Percentiles rank a stretch among this genome's conserved stretches.
Conservation (phyloP, 1,140 invertebrate species). For the Hypothenemus hampei region DNA sequence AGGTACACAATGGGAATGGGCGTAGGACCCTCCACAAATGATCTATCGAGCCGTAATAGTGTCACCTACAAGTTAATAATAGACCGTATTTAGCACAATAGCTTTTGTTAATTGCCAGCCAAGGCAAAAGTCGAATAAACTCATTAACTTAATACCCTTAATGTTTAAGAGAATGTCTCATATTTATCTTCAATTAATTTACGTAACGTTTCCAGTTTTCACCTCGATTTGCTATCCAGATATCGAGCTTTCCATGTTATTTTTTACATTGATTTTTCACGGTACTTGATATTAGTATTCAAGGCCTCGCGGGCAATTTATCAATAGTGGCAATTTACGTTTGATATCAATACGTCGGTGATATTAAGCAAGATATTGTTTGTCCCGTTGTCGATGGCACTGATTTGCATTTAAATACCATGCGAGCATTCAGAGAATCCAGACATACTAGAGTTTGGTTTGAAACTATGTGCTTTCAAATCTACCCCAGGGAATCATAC, state of each 20-base stretch:
- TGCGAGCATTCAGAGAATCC: too few species aligned
- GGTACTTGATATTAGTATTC: conserved; percentile 11
- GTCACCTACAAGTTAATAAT: conserved; percentile 16
- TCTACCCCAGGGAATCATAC: too few species aligned
- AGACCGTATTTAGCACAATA: conserved; percentile 15
- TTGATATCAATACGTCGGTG: conserved; percentile 2
- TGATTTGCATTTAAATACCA: conserved; percentile 12
- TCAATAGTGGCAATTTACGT: conserved; percentile 1
- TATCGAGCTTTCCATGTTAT: too few species aligned
- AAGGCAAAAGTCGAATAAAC: conserved; percentile 7
- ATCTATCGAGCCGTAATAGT: conserved; percentile 3
- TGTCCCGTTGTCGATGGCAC: neutral
- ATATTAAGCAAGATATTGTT: conserved; percentile 13
- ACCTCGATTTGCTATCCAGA: too few species aligned
- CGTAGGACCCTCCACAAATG: too few species aligned
- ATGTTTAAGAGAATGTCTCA: too few species aligned
- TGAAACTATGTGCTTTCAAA: too few species aligned
- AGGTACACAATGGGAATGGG: too few species aligned
- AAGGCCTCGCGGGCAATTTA: neutral
- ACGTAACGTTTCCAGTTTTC: too few species aligned
- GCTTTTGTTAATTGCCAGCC: conserved; percentile 12
- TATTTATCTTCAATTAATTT: too few species aligned
- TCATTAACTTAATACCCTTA: conserved; percentile 3
- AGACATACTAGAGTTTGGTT: too few species aligned
- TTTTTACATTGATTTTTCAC: too few species aligned